Evolutionary conservation across 2,797 vertebrate species (phyloP), one percentile per base, ranked within the genome.

Genomic region (Oryzias dopingdopingensis): DNA sequence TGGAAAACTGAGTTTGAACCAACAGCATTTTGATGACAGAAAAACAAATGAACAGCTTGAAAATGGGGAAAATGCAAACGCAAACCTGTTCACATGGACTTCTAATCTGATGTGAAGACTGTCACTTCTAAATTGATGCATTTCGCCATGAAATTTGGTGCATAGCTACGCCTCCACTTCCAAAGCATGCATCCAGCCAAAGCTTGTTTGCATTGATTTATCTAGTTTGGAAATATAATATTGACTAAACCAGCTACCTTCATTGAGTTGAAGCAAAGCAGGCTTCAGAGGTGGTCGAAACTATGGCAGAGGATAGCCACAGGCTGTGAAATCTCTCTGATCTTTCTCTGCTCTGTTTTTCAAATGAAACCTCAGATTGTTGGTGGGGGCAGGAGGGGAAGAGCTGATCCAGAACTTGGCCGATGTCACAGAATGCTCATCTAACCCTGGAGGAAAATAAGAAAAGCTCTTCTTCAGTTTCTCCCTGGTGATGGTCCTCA

Each of bases 261-360:
- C 76, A 69, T 82, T 56, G 77, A 87, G 79, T 77, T 57, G 75
- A 67, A 82, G 82, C 55, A 56, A 84, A 83, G 79, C 59, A 72
- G 82, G 84, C 79, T 84, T 85, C 86, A 88, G 83, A 90, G 89
- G 86, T 90, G 82, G 86, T 88, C 76, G 83, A 85, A 82, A 70
- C 83, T 65, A 82, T 78, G 79, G 74, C 90, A 89, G 84, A 86
- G 77, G 84, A 91, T 90, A 78, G 91, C 91, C 91, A 90, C 88
- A 67, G 91, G 91, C 85, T 79, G 81, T 80, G 70, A 82, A 89
- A 88, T 83, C 77, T 87, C 90, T 92, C 91, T 92, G 90, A 93
- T 92, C 89, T 90, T 4, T 88, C 80, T 56, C 70, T 85, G 87
- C 87, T 92, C 87, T 89, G 89, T 91, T 90, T 89, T 85, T 86